These are phyloP conservation scores for Serranus cabrilla DNA, from an alignment of 2,797 vertebrate species.

Conservation along the genomic window DNA sequence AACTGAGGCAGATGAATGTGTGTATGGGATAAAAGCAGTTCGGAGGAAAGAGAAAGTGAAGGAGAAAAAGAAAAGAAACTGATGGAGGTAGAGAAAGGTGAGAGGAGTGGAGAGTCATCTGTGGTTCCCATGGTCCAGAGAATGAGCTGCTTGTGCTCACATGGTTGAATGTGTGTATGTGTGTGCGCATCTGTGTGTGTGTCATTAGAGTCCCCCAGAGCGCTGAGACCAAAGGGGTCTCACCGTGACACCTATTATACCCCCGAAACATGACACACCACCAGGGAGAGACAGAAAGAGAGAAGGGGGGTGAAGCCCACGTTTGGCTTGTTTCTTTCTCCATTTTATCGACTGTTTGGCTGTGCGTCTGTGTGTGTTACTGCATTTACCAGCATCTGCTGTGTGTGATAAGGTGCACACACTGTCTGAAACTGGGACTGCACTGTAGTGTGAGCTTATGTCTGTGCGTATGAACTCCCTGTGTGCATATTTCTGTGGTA, in stretches of 20 bases:
- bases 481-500: conserved; percentile 75
- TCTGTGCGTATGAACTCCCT: conserved; percentile 60
- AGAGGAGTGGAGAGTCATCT: conserved; percentile 64
- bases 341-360: conserved; percentile 21
- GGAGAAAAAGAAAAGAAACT: conserved; percentile 45
- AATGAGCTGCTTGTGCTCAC: conserved; percentile 78
- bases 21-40: conserved; percentile 29
- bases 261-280: conserved; percentile 84
- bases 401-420: conserved; percentile 42
- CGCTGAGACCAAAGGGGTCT: conserved; percentile 82
- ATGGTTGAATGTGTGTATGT: conserved; percentile 53
- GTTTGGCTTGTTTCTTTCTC: conserved; percentile 51
- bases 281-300: conserved; percentile 64
- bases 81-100: conserved; percentile 65
- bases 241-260: conserved; percentile 84
- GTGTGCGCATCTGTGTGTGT: conserved; percentile 50
- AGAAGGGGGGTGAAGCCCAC: conserved; percentile 27
- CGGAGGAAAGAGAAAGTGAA: conserved; percentile 40
- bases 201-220: conserved; percentile 78
- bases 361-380: conserved; percentile 18
- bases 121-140: conserved; percentile 79
- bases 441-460: conserved; percentile 52
- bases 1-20: conserved; percentile 35
- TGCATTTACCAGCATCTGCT: conserved; percentile 43
- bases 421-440: conserved; percentile 43